phyloP scores from a whole-genome alignment of 1,140 invertebrate genomes.

The Epicauta chinensis region DNA sequence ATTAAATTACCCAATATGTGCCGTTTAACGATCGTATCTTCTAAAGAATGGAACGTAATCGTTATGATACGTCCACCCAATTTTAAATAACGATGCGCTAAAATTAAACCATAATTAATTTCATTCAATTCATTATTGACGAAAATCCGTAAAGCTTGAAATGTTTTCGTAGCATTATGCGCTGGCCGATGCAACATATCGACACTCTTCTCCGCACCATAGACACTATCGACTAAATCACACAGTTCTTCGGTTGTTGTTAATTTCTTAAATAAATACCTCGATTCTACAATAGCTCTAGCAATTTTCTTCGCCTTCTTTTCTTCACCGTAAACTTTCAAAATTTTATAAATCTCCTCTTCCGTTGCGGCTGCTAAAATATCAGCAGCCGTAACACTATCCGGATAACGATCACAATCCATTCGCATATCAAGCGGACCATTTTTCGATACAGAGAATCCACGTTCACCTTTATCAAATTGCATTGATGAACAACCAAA shows the following conservation, averaged over 20 bases:
- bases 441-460: conserved; percentile 79
- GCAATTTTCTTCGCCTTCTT: conserved; percentile 82
- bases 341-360: conserved; percentile 70
- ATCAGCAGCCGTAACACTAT: conserved; percentile 75
- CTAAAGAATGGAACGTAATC: conserved; percentile 87
- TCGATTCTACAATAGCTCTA: conserved; percentile 78
- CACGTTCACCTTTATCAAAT: conserved; percentile 71
- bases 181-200: conserved; percentile 71
- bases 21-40: conserved; percentile 92
- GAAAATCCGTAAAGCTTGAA: conserved; percentile 92
- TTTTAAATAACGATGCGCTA: conserved; percentile 74
- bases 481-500: conserved; percentile 97
- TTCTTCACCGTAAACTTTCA: conserved; percentile 90
- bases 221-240: conserved; percentile 65
- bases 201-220: conserved; percentile 49
- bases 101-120: conserved; percentile 79
- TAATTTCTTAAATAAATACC: conserved; percentile 73
- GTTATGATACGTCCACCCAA: conserved; percentile 69
- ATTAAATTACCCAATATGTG: conserved; percentile 74
- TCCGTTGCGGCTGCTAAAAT: conserved; percentile 75
- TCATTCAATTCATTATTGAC: conserved; percentile 97
- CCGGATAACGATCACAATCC: conserved; percentile 67
- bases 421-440: conserved; percentile 95
- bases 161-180: conserved; percentile 86
- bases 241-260: conserved; percentile 79